phyloP scores from a whole-genome alignment of 2,888 invertebrate genomes.

The Drosophila pullipes region DNA sequence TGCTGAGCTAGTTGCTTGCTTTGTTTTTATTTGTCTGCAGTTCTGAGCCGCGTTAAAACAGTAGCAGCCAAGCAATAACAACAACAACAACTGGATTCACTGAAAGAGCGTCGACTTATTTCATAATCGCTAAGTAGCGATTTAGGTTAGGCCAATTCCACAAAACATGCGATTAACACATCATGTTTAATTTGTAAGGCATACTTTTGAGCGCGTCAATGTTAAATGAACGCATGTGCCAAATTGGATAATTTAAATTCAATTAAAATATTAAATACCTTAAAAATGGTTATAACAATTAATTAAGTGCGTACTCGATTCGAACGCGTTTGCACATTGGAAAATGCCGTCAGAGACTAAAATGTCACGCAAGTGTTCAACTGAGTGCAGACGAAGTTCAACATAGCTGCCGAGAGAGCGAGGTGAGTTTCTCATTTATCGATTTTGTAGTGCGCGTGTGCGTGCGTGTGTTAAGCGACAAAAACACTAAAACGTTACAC shows the following conservation, averaged over 20 bases:
- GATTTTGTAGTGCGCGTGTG: constrained; percentile 56
- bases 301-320: constrained; percentile 27
- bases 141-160: constrained; percentile 57
- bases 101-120: constrained; percentile 60
- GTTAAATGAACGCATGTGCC: not conserved
- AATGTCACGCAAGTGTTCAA: constrained; percentile 32
- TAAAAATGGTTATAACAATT: constrained; percentile 34
- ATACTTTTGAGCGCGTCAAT: constrained; percentile 21
- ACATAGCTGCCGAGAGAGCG: constrained; percentile 18
- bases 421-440: constrained; percentile 66
- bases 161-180: constrained; percentile 4
- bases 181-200: constrained; percentile 17
- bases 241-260: constrained; percentile 10
- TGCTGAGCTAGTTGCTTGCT: constrained; percentile 9
- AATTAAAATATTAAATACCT: constrained; percentile 35
- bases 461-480: constrained; percentile 42
- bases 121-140: constrained; percentile 64
- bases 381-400: constrained; percentile 25
- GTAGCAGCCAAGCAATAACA: constrained; percentile 10
- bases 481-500: constrained; percentile 47
- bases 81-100: constrained; percentile 18
- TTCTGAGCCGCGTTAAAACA: constrained; percentile 20
- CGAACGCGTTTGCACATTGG: constrained; percentile 52
- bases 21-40: constrained; percentile 25
- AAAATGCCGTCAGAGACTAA: constrained; percentile 74